These are phyloP conservation scores for Aplocera efformata DNA, from an alignment of 2,888 invertebrate species.

Conservation along the genomic window DNA sequence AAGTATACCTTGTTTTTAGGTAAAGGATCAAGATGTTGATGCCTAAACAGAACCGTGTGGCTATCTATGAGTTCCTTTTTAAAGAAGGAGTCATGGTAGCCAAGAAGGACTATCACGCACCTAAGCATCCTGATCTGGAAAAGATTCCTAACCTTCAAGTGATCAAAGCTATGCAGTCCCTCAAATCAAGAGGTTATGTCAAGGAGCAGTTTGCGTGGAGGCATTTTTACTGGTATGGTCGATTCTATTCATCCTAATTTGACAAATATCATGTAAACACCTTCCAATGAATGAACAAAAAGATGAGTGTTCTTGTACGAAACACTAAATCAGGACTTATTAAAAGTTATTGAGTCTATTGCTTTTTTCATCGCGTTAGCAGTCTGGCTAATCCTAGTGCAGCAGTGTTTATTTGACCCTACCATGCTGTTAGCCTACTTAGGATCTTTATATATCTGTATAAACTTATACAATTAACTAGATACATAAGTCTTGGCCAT, in stretches of 20 bases:
- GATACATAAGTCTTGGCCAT: too few relatives aligned
- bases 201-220: constrained; percentile 99
- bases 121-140: constrained; percentile 98
- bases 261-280: neutral
- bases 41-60: constrained; percentile 98
- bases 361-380: too few relatives aligned
- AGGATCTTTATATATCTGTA: too few relatives aligned
- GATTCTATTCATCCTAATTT: neutral
- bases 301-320: too few relatives aligned
- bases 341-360: too few relatives aligned
- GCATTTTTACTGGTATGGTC: constrained; percentile 96
- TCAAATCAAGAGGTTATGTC: constrained; percentile 98
- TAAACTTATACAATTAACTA: too few relatives aligned
- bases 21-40: constrained; percentile 95
- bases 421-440: too few relatives aligned
- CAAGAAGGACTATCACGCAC: constrained; percentile 98
- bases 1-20: constrained; percentile 59
- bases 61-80: constrained; percentile 98
- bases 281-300: too few relatives aligned
- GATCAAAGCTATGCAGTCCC: constrained; percentile 97
- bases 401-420: too few relatives aligned
- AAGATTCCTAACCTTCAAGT: constrained; percentile 98
- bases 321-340: too few relatives aligned
- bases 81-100: constrained; percentile 99
- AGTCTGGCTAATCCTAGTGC: too few relatives aligned